Conservation (phyloP, 2,888 invertebrate genomes). For the Incurvaria masculella region DNA sequence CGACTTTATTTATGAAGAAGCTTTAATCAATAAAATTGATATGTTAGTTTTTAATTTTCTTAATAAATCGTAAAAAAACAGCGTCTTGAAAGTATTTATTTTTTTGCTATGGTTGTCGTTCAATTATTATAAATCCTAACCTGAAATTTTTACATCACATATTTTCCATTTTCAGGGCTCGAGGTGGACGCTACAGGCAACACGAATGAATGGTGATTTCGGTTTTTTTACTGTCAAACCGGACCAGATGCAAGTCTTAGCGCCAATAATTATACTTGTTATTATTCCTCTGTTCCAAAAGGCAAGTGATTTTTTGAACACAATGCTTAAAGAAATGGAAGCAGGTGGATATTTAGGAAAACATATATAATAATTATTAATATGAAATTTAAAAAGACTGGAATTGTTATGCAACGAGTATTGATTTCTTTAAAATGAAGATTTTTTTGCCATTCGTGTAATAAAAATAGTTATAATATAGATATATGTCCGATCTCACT, state of each 20-base stretch:
- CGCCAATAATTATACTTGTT: slow-evolving; percentile 67
- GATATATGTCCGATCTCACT: too few relatives aligned
- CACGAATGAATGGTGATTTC: slow-evolving; percentile 69
- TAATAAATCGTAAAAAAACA: too few relatives aligned
- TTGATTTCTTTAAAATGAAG: background rate
- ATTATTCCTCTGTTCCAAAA: slow-evolving; percentile 70
- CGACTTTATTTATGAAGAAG: too few relatives aligned
- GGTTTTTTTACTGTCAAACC: slow-evolving; percentile 66
- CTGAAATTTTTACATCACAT: too few relatives aligned
- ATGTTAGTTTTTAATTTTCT: too few relatives aligned
- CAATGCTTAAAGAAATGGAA: slow-evolving; percentile 22
- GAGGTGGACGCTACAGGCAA: slow-evolving; percentile 79
- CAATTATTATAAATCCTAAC: too few relatives aligned
- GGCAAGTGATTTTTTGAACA: slow-evolving; percentile 57
- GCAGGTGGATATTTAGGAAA: slow-evolving; percentile 2
- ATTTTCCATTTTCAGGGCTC: slow-evolving; percentile 54
- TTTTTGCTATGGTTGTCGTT: too few relatives aligned
- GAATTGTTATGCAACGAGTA: background rate
- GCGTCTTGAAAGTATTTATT: too few relatives aligned
- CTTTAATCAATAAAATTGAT: too few relatives aligned
- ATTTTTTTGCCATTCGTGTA: background rate
- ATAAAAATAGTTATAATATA: too few relatives aligned
- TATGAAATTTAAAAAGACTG: background rate
- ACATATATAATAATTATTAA: background rate
- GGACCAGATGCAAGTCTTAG: slow-evolving; percentile 84